Evolutionary conservation across 2,888 invertebrate genomes (phyloP), one percentile per base, ranked within the genome.

Genomic region (Caenorhabditis panamensis): DNA sequence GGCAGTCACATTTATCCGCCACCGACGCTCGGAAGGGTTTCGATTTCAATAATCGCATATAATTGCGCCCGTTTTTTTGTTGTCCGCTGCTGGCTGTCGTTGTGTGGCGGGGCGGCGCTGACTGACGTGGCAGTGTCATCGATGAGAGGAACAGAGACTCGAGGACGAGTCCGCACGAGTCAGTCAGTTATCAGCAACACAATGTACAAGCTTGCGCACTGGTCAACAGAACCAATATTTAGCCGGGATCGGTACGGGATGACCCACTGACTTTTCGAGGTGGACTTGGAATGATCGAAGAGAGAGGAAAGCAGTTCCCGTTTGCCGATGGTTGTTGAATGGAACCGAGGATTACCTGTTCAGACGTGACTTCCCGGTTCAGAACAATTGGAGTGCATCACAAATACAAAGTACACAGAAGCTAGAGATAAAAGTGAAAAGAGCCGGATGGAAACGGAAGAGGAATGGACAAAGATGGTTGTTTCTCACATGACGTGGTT

Each of bases 41-140:
- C 73, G 73, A 73, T 73, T 73, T 73, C 73, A 73, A 73, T 73
- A 73, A 73, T 73, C 73, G 73, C 59, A 28, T 73, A 73, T 73
- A 73, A 73, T 73, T 73, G 73, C 73, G 73, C 58, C 47, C 26
- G 47, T 51, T 44, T 73, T 73, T 73, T 31, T 31, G 31, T 31
- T 73, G 20, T 20, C 18, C 53, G 20, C 24, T 13, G 16, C 31
- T 31, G 31, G n/a, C 31, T 53, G 16, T 53, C 53, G 20, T 6
- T n/a, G 49, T 18, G 24, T 31, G 18, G 56, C 36, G 56, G 72
- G 54, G 53, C 41, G 16, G 16, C 18, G 68, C 36, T 11, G 24
- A 51, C 26, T 69, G 68, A 59, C 68, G 59, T 67, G 67, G 66
- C 66, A 66, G 26, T 37, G n/a, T 20, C 28, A 28, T n/a, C 16